These are phyloP conservation scores for Trilocha varians DNA, from an alignment of 2,888 invertebrate genomes.

Conservation along the genomic window DNA sequence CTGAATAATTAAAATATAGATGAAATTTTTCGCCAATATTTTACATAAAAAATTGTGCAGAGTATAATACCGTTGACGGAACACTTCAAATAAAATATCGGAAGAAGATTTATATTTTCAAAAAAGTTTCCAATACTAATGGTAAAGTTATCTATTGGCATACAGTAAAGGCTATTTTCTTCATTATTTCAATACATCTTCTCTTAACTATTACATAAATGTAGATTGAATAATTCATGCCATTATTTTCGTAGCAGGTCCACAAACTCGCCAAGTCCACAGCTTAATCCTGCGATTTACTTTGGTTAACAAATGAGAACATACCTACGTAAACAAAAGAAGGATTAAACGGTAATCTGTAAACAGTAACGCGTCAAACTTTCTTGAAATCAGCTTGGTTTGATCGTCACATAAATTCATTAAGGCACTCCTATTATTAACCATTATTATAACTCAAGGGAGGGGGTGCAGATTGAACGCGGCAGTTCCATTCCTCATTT, in stretches of 20 bases:
- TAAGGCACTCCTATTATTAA: conserved; percentile 62
- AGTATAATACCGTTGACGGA: no score
- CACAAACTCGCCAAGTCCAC: conserved; percentile 14
- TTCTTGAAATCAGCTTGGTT: conserved; percentile 39
- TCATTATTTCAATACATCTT: no score
- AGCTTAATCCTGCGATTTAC: conserved; percentile 16
- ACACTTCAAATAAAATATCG: no score
- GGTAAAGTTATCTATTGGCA: no score
- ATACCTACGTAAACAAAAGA: conserved; percentile 15
- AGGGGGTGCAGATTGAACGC: conserved; percentile 39
- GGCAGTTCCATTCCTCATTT: conserved; percentile 65
- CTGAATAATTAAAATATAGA: no score
- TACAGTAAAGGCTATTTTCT: no score
- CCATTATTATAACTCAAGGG: conserved; percentile 57
- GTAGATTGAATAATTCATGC: conserved; percentile 13
- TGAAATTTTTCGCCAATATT: no score
- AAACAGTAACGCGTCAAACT: conserved; percentile 23
- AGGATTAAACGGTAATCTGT: conserved; percentile 20
- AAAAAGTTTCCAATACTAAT: no score
- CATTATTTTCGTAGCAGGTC: conserved; percentile 6
- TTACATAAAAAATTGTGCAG: no score
- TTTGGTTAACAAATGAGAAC: conserved; percentile 29
- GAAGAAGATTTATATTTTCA: no score
- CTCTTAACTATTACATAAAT: no score
- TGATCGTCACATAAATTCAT: conserved; percentile 61